These are phyloP conservation scores for Anguilla obscura DNA, from an alignment of 2,797 vertebrate genomes.

Conservation along the genomic window DNA sequence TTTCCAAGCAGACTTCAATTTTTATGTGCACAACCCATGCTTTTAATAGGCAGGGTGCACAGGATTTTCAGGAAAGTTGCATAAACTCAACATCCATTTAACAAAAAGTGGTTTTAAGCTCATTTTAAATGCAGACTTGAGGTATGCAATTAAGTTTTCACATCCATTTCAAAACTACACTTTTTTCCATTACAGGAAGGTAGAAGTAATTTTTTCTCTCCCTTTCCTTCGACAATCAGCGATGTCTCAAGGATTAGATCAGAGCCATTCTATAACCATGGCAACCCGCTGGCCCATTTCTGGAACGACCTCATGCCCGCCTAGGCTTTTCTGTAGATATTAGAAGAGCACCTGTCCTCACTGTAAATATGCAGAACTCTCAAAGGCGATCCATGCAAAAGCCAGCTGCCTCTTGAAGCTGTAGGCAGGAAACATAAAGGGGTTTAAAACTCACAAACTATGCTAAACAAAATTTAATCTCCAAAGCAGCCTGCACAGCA, in stretches of 20 bases:
- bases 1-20: no score
- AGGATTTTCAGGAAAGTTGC: neutral
- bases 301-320: neutral
- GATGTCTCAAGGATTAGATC: neutral
- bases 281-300: neutral
- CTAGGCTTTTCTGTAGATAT: neutral
- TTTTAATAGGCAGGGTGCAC: no score
- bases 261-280: neutral
- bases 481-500: no score
- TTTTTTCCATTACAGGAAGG: neutral
- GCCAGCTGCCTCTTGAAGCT: no score
- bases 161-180: neutral
- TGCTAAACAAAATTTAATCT: no score
- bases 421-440: no score
- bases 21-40: no score
- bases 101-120: neutral
- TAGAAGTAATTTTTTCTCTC: neutral
- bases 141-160: no score
- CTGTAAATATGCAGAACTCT: neutral
- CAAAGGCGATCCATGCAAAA: neutral
- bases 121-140: neutral
- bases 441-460: no score
- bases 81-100: neutral
- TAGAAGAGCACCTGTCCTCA: neutral
- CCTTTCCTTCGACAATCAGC: neutral